Evolutionary conservation across 2,113 vertebrate species (phyloP).

Genomic region (Lophura nycthemera): DNA sequence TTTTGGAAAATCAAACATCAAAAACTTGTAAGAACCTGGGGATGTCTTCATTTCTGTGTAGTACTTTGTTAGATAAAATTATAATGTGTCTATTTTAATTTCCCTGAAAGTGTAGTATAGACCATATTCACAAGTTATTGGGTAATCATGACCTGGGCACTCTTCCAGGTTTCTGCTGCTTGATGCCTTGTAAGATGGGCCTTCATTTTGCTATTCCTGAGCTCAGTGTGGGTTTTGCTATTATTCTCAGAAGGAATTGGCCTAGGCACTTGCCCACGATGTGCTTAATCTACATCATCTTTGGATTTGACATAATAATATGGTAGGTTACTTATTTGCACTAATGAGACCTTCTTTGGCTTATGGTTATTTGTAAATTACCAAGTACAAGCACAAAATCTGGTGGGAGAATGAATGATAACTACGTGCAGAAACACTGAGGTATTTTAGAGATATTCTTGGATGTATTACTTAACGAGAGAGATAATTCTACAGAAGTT

Average conservation of each 20-base stretch:
- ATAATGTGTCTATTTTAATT: background rate
- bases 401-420: background rate
- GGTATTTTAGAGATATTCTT: background rate
- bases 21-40: background rate
- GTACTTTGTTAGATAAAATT: background rate
- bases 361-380: background rate
- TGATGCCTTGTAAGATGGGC: background rate
- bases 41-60: background rate
- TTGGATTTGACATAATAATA: background rate
- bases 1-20: background rate
- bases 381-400: background rate
- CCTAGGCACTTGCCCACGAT: background rate
- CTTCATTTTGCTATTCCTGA: background rate
- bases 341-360: background rate
- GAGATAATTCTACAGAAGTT: background rate
- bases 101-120: background rate
- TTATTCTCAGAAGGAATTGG: background rate
- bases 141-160: background rate
- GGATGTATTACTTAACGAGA: background rate
- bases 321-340: background rate
- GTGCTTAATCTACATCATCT: background rate
- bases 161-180: background rate
- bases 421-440: background rate
- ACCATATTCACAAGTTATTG: background rate
- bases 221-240: background rate